These are phyloP conservation scores for Frieseomelitta varia DNA, from an alignment of 1,140 invertebrate genomes.

Conservation along the genomic window DNA sequence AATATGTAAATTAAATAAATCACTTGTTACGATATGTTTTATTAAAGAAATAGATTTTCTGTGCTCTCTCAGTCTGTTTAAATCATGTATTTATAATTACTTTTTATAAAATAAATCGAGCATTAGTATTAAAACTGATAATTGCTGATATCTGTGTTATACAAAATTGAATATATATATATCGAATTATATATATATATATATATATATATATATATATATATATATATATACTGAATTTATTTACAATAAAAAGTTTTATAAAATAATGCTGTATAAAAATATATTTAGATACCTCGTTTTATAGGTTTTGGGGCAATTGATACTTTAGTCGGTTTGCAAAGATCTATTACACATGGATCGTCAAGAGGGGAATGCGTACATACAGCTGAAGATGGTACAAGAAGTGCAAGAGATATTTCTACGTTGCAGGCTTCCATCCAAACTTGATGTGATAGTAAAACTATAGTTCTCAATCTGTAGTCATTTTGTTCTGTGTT, in stretches of 20 bases:
- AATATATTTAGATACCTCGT: slow-evolving; percentile 84
- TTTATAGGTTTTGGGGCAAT: slow-evolving; percentile 94
- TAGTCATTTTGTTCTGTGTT: slow-evolving; percentile 84
- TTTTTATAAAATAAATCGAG: slow-evolving; percentile 27
- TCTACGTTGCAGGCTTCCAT: slow-evolving; percentile 95
- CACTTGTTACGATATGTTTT: slow-evolving; percentile 7
- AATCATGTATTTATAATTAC: slow-evolving; percentile 32
- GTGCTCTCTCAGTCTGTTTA: too few relatives aligned
- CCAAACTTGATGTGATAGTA: slow-evolving; percentile 95
- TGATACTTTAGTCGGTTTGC: slow-evolving; percentile 94
- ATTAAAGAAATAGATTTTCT: background rate
- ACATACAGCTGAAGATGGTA: slow-evolving; percentile 85
- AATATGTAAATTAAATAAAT: slow-evolving; percentile 19
- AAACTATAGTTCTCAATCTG: slow-evolving; percentile 91
- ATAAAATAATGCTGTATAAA: slow-evolving; percentile 39
- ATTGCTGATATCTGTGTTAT: slow-evolving; percentile 4
- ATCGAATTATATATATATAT: too few relatives aligned
- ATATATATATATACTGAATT: too few relatives aligned
- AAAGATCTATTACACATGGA: slow-evolving; percentile 90
- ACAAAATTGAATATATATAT: background rate
- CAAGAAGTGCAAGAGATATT: slow-evolving; percentile 90
- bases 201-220: background rate
- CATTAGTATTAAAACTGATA: slow-evolving; percentile 15
- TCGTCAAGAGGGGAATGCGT: slow-evolving; percentile 83
- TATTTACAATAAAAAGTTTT: slow-evolving; percentile 39